phyloP scores from a whole-genome alignment of 2,113 vertebrate genomes.

The Gallinago undulata region DNA sequence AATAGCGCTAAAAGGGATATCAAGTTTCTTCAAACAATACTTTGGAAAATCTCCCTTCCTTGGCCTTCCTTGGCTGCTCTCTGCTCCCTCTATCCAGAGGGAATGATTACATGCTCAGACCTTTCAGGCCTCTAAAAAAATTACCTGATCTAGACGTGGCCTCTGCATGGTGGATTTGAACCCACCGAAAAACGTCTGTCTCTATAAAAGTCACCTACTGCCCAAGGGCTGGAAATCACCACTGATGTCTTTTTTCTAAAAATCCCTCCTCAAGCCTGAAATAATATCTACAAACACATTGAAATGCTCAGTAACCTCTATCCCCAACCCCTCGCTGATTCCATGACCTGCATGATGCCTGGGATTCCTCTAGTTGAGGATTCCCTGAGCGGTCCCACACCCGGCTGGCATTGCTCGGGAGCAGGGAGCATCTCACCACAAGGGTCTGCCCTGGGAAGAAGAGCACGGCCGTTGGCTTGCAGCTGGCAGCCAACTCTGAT shows the following conservation, averaged over 20 bases:
- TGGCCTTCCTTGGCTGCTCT: not conserved
- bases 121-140: not conserved
- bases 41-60: not conserved
- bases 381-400: not conserved
- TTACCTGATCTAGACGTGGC: not conserved
- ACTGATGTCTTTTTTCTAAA: not conserved
- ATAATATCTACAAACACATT: not conserved
- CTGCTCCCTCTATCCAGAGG: not conserved
- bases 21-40: not conserved
- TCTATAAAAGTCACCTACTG: not conserved
- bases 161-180: not conserved
- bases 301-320: not conserved
- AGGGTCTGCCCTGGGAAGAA: not conserved
- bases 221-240: not conserved
- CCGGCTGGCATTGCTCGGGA: not conserved
- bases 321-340: accelerated
- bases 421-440: not conserved
- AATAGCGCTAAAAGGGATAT: not conserved
- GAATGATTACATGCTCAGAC: not conserved
- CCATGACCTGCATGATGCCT: accelerated
- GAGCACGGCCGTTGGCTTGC: not conserved
- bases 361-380: not conserved
- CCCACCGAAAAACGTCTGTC: not conserved
- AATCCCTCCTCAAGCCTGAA: not conserved
- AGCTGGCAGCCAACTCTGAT: not conserved